These are phyloP conservation scores for Candidula unifasciata DNA, from an alignment of 2,888 invertebrate species.

Conservation along the genomic window DNA sequence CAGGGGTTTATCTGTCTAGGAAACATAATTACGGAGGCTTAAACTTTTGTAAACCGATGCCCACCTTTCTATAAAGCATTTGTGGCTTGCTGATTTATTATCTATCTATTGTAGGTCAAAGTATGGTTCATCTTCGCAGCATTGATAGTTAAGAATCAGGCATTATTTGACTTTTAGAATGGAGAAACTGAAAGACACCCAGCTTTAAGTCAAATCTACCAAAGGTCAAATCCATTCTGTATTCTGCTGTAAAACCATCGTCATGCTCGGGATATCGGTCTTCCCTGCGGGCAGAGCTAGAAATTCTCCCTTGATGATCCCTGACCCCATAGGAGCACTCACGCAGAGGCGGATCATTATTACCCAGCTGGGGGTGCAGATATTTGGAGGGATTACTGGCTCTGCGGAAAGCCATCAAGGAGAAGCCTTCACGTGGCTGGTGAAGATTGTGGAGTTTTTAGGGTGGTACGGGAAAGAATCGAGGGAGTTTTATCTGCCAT, in stretches of 20 bases:
- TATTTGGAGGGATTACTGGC: not conserved
- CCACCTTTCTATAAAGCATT: no score
- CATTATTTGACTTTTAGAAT: no score
- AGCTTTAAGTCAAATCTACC: no score
- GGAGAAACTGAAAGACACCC: no score
- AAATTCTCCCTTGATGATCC: constrained; percentile 3
- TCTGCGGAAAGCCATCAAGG: not conserved
- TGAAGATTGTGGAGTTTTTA: not conserved
- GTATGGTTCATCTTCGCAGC: no score
- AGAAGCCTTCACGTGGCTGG: not conserved
- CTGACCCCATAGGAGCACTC: not conserved
- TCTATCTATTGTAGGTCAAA: no score
- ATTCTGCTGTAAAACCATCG: not conserved
- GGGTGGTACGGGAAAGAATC: not conserved
- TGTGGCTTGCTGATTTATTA: no score
- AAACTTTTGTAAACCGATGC: no score
- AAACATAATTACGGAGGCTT: no score
- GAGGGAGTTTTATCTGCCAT: not conserved
- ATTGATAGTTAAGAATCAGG: no score
- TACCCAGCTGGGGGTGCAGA: not conserved
- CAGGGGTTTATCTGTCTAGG: no score
- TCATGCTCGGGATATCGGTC: not conserved
- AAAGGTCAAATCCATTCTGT: not conserved
- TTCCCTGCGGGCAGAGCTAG: not conserved
- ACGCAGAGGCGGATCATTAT: not conserved